Conservation (phyloP, 2,888 invertebrate genomes). For the Octonoba sinensis region DNA sequence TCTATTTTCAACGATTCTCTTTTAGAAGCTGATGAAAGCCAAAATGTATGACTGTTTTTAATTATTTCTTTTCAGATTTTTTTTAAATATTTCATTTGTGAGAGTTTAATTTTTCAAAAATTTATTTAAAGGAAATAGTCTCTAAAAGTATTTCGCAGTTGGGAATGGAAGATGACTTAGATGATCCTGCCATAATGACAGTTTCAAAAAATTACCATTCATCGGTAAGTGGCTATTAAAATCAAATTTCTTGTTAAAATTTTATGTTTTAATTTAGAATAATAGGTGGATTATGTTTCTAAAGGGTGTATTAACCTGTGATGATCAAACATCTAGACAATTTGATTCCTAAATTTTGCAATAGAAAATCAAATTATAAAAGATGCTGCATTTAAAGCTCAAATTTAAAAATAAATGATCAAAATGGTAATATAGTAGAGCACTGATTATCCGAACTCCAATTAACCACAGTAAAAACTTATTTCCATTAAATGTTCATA, state of each 20-base stretch:
- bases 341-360: too few relatives aligned
- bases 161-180: conserved; percentile 69
- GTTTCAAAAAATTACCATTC: conserved; percentile 36
- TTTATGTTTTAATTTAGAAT: neutral
- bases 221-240: conserved; percentile 5
- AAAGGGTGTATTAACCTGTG: neutral
- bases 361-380: too few relatives aligned
- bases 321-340: too few relatives aligned
- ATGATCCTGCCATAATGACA: conserved; percentile 67
- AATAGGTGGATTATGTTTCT: neutral
- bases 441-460: too few relatives aligned
- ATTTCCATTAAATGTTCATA: too few relatives aligned
- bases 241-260: neutral
- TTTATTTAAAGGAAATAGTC: conserved; percentile 64
- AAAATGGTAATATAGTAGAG: too few relatives aligned
- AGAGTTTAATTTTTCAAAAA: neutral
- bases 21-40: conserved; percentile 47
- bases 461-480: too few relatives aligned
- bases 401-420: too few relatives aligned
- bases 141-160: conserved; percentile 70
- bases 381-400: too few relatives aligned
- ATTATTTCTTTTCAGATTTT: conserved; percentile 14
- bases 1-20: conserved; percentile 46
- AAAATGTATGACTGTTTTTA: conserved; percentile 38
- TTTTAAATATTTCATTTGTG: neutral